These are phyloP conservation scores for Tragelaphus strepsiceros DNA, from an alignment of 2,113 vertebrate genomes.

Conservation along the genomic window DNA sequence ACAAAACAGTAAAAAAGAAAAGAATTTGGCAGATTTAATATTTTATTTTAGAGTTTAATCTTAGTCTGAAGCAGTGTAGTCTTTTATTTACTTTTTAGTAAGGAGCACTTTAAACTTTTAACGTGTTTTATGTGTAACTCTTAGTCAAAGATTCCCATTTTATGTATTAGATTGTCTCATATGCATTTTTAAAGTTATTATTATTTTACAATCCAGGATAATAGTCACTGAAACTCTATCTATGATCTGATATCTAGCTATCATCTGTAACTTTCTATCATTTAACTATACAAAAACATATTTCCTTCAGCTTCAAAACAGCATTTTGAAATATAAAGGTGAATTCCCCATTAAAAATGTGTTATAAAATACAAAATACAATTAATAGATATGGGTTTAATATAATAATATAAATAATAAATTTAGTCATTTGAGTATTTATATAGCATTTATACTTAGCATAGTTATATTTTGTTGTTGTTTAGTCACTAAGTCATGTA, in stretches of 20 bases:
- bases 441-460: not conserved
- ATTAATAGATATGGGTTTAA: not conserved
- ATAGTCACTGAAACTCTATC: not conserved
- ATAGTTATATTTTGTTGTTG: not conserved
- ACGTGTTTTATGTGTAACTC: not conserved
- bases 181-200: not conserved
- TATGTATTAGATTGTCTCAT: not conserved
- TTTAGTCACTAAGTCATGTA: not conserved
- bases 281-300: not conserved
- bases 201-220: not conserved
- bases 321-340: not conserved
- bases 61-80: not conserved
- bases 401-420: not conserved
- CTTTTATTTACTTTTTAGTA: not conserved
- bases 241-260: not conserved
- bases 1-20: not conserved
- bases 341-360: not conserved
- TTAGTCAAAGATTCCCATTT: not conserved
- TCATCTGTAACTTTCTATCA: not conserved
- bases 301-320: not conserved
- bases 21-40: not conserved
- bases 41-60: not conserved
- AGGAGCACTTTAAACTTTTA: not conserved
- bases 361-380: not conserved
- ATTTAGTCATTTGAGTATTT: not conserved